These are phyloP conservation scores for Carterocephalus palaemon DNA, from an alignment of 2,888 invertebrate species.

Conservation along the genomic window DNA sequence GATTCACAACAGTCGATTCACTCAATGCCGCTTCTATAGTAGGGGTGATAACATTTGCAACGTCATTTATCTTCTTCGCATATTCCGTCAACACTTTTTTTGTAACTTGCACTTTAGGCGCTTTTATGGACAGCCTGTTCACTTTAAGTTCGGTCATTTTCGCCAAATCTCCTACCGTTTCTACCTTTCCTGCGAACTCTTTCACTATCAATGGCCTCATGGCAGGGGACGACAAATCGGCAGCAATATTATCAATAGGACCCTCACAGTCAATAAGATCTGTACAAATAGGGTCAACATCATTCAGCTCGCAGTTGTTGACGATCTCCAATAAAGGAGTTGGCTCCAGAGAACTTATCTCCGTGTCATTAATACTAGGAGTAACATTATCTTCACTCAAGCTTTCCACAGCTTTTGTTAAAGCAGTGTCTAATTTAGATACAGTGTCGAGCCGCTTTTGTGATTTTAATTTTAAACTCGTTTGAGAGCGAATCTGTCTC, in stretches of 20 bases:
- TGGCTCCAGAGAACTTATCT: slow-evolving; percentile 54
- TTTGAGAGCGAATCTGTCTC: slow-evolving; percentile 43
- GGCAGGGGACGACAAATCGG: slow-evolving; percentile 72
- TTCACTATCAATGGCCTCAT: slow-evolving; percentile 71
- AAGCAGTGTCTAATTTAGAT: slow-evolving; percentile 50
- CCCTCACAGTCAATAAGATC: slow-evolving; percentile 71
- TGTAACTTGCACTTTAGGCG: slow-evolving; percentile 63
- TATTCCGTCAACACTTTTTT: slow-evolving; percentile 58
- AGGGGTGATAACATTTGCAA: slow-evolving; percentile 25
- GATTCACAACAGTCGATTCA: slow-evolving; percentile 32
- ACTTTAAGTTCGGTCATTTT: slow-evolving; percentile 78
- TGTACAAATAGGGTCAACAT: slow-evolving; percentile 75
- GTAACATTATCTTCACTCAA: slow-evolving; percentile 42
- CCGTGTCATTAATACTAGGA: slow-evolving; percentile 41
- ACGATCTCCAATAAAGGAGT: slow-evolving; percentile 61
- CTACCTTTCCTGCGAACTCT: slow-evolving; percentile 71
- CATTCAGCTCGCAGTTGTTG: slow-evolving; percentile 62
- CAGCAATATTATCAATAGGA: slow-evolving; percentile 68
- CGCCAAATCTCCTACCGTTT: slow-evolving; percentile 80
- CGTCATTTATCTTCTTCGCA: slow-evolving; percentile 35
- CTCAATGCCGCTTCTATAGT: slow-evolving; percentile 29
- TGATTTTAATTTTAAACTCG: slow-evolving; percentile 39
- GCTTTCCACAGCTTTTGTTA: slow-evolving; percentile 61
- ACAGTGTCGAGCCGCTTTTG: slow-evolving; percentile 59
- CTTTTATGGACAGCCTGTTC: slow-evolving; percentile 76